Evolutionary conservation across 2,888 invertebrate genomes (phyloP).

Genomic region (Nephrotoma appendiculata): DNA sequence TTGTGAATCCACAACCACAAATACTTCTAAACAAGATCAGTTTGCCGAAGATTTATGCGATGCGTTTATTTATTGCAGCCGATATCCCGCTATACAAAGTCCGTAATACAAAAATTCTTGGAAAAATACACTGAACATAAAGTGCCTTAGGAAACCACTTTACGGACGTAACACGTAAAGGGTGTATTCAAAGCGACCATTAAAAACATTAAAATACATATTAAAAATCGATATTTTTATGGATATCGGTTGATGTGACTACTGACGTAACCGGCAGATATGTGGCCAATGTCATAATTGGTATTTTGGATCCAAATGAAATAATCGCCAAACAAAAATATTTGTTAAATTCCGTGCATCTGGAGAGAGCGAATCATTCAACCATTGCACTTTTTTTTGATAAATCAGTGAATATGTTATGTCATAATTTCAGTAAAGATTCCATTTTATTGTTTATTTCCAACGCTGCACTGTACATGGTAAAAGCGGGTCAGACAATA

Average conservation of each 20-base stretch:
- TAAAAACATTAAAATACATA: neutral
- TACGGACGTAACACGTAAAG: too few species aligned
- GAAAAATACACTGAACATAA: conserved; percentile 5
- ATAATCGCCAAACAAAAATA: neutral
- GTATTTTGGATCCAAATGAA: neutral
- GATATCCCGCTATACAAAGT: conserved; percentile 8
- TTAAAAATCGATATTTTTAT: neutral
- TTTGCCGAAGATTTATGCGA: conserved; percentile 7
- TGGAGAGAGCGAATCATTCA: neutral
- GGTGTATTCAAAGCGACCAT: neutral
- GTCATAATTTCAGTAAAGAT: neutral
- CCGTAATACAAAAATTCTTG: conserved; percentile 5
- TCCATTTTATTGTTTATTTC: conserved; percentile 7
- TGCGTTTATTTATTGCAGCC: conserved; percentile 6
- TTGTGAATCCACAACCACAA: too few species aligned
- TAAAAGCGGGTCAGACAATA: conserved; percentile 16
- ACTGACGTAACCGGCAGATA: too few species aligned
- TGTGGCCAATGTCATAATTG: too few species aligned
- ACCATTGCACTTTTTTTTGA: too few species aligned
- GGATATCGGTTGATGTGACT: too few species aligned
- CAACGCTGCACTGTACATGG: conserved; percentile 15
- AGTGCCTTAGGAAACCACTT: conserved; percentile 3
- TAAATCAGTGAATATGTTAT: conserved; percentile 4
- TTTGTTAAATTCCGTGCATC: neutral
- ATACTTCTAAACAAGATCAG: too few species aligned